phyloP scores from a whole-genome alignment of 2,113 vertebrate species.

The Empidonax alnorum region DNA sequence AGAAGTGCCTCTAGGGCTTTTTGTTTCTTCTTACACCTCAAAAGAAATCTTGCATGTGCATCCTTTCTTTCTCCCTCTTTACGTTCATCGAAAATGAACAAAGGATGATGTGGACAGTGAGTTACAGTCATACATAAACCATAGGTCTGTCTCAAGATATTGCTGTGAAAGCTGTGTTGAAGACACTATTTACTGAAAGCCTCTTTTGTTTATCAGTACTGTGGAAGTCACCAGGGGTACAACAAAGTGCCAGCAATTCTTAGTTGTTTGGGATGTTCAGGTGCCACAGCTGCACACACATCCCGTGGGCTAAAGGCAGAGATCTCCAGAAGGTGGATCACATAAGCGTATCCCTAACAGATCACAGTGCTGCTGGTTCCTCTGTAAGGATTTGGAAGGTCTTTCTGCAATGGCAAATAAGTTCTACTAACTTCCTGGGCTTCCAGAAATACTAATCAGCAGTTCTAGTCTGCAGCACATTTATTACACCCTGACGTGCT shows the following conservation, averaged over 20 bases:
- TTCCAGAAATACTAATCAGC: slow-evolving; percentile 84
- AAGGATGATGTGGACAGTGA: slow-evolving; percentile 13
- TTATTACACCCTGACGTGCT: slow-evolving; percentile 80
- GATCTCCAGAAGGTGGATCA: neutral
- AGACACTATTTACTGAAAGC: neutral
- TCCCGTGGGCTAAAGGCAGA: neutral
- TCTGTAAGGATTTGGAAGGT: slow-evolving; percentile 43
- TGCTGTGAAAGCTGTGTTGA: neutral
- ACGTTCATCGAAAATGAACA: slow-evolving; percentile 42
- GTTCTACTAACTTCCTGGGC: slow-evolving; percentile 69
- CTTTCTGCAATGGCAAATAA: slow-evolving; percentile 73
- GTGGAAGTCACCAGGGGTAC: neutral
- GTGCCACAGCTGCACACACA: rapidly evolving
- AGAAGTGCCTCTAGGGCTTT: slow-evolving; percentile 29
- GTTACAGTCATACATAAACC: slow-evolving; percentile 44
- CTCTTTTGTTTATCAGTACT: neutral
- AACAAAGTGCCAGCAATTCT: neutral
- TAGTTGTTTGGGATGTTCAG: neutral
- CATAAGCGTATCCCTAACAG: neutral
- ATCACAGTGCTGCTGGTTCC: neutral
- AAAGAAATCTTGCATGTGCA: neutral
- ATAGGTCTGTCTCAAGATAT: neutral
- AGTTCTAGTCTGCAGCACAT: slow-evolving; percentile 80
- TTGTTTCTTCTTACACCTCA: slow-evolving; percentile 23
- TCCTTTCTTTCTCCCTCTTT: slow-evolving; percentile 35